phyloP scores from a whole-genome alignment of 1,140 invertebrate species.

The Apis cerana region DNA sequence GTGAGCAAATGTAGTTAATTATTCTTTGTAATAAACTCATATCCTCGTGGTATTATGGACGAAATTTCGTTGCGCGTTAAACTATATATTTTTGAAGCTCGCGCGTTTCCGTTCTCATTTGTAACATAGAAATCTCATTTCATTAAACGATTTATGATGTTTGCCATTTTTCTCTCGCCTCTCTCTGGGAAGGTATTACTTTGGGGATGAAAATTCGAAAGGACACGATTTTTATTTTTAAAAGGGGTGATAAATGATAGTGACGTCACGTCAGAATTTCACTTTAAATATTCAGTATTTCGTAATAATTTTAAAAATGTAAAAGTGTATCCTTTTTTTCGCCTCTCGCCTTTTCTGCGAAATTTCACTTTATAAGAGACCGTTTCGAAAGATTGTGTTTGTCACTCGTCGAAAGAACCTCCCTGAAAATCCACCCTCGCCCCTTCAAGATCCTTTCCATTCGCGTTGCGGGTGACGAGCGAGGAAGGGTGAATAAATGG shows the following conservation, averaged over 20 bases:
- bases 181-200: not conserved
- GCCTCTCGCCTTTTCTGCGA: not conserved
- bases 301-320: too few relatives aligned
- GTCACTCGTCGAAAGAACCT: conserved; percentile 21
- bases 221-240: not conserved
- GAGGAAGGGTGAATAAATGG: conserved; percentile 60
- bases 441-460: not conserved
- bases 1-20: too few relatives aligned
- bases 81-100: not conserved
- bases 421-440: conserved; percentile 43
- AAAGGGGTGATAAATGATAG: too few relatives aligned
- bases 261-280: too few relatives aligned
- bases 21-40: too few relatives aligned
- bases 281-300: too few relatives aligned
- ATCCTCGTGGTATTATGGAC: too few relatives aligned
- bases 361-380: not conserved
- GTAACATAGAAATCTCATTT: not conserved
- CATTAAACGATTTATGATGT: not conserved
- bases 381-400: conserved; percentile 39
- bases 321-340: not conserved
- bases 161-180: not conserved
- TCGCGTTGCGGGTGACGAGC: conserved; percentile 40
- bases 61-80: not conserved
- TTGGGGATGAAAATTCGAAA: not conserved
- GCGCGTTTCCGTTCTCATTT: not conserved